Percentiles rank a stretch among this genome's conserved stretches.
Evolutionary conservation across 2,113 vertebrate species (phyloP).

Genomic region (Sceloporus tristichus): DNA sequence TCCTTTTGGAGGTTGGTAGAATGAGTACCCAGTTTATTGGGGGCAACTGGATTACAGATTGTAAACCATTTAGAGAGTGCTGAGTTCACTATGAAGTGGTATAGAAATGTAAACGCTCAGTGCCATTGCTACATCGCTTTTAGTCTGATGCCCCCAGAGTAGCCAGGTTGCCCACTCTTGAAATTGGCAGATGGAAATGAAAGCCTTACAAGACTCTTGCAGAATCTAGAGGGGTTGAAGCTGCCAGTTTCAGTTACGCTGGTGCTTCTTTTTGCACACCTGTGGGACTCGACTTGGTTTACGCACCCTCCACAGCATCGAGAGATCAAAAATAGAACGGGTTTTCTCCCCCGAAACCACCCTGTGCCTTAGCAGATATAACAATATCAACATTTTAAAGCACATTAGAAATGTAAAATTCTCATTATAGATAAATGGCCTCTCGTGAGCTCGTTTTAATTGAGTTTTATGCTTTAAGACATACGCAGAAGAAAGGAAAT

Average conservation of each 20-base stretch:
- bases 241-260: not conserved
- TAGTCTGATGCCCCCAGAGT: too few relatives aligned
- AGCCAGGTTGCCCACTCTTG: too few relatives aligned
- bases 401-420: slow-evolving; percentile 29
- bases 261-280: not conserved
- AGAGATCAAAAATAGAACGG: not conserved
- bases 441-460: slow-evolving; percentile 50
- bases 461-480: slow-evolving; percentile 45
- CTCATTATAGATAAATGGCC: slow-evolving; percentile 50
- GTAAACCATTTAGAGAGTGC: too few relatives aligned
- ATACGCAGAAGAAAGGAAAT: slow-evolving; percentile 43
- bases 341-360: not conserved
- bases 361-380: not conserved
- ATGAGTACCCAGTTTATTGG: too few relatives aligned
- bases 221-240: not conserved
- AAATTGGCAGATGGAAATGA: too few relatives aligned
- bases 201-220: too few relatives aligned
- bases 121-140: too few relatives aligned
- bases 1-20: too few relatives aligned
- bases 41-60: too few relatives aligned
- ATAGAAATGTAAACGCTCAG: too few relatives aligned
- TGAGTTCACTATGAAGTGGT: too few relatives aligned
- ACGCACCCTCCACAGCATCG: not conserved
- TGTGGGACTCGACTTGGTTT: not conserved
- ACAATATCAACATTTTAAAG: slow-evolving; percentile 26